These are phyloP conservation scores for Syrrhaptes paradoxus DNA, from an alignment of 2,113 vertebrate species.

Conservation along the genomic window DNA sequence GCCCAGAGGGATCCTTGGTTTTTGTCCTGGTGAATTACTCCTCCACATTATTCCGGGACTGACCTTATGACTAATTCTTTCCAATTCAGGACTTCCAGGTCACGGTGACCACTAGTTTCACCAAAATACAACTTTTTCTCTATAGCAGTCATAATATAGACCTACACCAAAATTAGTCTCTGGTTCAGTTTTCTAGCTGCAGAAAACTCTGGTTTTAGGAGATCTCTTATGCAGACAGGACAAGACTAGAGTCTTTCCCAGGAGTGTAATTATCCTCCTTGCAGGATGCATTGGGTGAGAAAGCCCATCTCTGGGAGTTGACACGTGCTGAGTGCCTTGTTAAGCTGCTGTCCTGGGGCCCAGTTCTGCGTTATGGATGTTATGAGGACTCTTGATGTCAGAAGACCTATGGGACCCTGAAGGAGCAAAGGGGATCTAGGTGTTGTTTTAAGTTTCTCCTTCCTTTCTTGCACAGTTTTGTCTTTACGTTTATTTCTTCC, in stretches of 20 bases:
- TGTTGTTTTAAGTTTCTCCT: background rate
- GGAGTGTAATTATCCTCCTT: constrained; percentile 11
- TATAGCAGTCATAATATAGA: background rate
- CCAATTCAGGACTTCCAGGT: background rate
- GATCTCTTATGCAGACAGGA: background rate
- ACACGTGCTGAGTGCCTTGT: constrained; percentile 6
- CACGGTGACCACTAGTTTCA: background rate
- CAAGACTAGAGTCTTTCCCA: background rate
- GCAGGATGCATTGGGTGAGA: background rate
- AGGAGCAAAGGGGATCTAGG: background rate
- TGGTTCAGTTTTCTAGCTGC: background rate
- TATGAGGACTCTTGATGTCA: background rate
- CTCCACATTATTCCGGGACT: background rate
- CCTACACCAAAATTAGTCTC: background rate
- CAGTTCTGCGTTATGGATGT: background rate
- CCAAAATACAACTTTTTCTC: background rate
- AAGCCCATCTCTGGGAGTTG: constrained; percentile 19
- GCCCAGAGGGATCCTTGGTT: background rate
- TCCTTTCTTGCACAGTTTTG: background rate
- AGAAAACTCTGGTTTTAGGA: background rate
- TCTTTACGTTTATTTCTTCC: background rate
- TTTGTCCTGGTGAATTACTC: background rate
- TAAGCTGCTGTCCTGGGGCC: constrained; percentile 2
- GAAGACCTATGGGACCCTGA: background rate
- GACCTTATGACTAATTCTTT: background rate